Evolutionary conservation across 1,140 invertebrate genomes (phyloP).

Genomic region (Drosophila cardini): DNA sequence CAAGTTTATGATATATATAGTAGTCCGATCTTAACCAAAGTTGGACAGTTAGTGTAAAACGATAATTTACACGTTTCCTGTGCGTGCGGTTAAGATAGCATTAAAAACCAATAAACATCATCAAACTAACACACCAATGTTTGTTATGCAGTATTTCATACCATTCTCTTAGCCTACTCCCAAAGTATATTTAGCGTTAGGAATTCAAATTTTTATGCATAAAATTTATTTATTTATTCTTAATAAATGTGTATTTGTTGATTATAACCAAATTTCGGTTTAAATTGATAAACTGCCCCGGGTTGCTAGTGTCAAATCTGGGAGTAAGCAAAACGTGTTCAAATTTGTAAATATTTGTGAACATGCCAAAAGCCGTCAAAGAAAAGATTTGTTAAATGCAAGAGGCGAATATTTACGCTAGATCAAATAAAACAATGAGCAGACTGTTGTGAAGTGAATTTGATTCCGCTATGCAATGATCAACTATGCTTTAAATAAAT

Average conservation of each 20-base stretch:
- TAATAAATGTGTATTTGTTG: conserved; percentile 19
- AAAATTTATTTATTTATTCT: conserved; percentile 25
- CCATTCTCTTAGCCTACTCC: too few species aligned
- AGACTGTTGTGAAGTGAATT: conserved; percentile 20
- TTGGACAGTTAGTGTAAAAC: too few species aligned
- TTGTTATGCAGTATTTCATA: too few species aligned
- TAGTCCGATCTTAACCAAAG: too few species aligned
- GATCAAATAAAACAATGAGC: conserved; percentile 21
- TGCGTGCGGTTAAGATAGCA: too few species aligned
- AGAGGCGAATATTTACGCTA: conserved; percentile 23
- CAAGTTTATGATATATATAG: too few species aligned
- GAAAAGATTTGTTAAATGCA: conserved; percentile 34
- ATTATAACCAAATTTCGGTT: conserved; percentile 30
- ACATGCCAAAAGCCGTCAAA: conserved; percentile 26
- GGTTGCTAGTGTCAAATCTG: conserved; percentile 48
- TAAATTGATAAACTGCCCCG: conserved; percentile 39
- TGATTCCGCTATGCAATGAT: conserved; percentile 26
- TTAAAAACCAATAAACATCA: too few species aligned
- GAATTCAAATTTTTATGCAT: neutral
- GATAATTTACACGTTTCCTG: too few species aligned
- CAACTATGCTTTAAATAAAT: conserved; percentile 1
- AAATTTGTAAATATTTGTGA: conserved; percentile 60
- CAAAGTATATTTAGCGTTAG: neutral
- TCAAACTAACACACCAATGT: too few species aligned
- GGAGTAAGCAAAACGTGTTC: conserved; percentile 59